Evolutionary conservation across 2,888 invertebrate species (phyloP).

Genomic region (Hirtodrosophila confusa): DNA sequence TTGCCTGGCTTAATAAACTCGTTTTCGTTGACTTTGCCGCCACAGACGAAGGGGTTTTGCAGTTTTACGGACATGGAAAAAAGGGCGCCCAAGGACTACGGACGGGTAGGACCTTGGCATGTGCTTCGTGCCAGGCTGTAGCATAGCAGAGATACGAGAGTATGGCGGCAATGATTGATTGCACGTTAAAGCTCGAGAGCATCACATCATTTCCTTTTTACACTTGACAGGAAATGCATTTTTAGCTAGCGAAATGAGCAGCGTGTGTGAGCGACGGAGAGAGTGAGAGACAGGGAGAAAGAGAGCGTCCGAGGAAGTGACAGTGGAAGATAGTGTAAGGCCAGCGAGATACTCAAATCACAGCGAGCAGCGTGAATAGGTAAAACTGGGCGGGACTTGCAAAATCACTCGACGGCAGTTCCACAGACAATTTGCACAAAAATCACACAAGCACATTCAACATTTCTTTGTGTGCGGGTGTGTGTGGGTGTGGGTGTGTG

Average conservation of each 20-base stretch:
- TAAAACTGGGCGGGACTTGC: conserved; percentile 20
- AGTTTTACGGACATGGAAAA: conserved; percentile 1
- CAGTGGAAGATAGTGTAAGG: conserved; percentile 1
- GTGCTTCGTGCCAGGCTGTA: conserved; percentile 36
- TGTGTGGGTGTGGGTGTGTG: neutral
- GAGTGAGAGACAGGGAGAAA: neutral
- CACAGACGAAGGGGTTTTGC: conserved; percentile 35
- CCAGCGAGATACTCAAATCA: conserved; percentile 45
- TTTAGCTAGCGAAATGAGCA: conserved; percentile 76
- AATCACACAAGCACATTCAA: conserved; percentile 45
- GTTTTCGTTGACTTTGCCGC: conserved; percentile 68
- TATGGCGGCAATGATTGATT: conserved; percentile 80
- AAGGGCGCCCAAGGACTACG: conserved; percentile 24
- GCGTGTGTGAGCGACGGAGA: conserved; percentile 21
- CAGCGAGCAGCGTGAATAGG: conserved; percentile 43
- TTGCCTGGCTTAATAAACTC: conserved; percentile 77
- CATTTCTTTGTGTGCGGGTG: conserved; percentile 17
- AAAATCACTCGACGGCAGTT: conserved; percentile 49
- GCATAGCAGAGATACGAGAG: conserved; percentile 41
- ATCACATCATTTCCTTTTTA: conserved; percentile 78
- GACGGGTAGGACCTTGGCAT: neutral
- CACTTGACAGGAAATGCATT: conserved; percentile 80
- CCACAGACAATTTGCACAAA: conserved; percentile 68
- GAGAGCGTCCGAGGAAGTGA: neutral
- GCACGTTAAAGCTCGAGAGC: conserved; percentile 74